Conservation (phyloP, 1,140 invertebrate genomes). For the Leptinotarsa undecemlineata region DNA sequence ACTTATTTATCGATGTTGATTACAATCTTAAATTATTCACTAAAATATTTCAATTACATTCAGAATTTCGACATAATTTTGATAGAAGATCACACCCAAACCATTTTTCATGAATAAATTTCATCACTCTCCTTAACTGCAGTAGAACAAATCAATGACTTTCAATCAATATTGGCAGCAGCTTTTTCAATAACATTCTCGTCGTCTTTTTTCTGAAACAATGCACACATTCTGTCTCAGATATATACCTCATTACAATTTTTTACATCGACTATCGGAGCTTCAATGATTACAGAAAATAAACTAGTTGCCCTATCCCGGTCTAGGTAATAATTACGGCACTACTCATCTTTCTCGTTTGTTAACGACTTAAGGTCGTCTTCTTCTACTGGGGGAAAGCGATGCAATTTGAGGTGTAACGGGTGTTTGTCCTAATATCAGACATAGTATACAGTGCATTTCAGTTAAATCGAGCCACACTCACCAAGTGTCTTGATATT, state of each 20-base stretch:
- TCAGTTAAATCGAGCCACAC: no score
- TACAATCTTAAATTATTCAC: no score
- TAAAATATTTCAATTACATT: no score
- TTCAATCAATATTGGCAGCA: background rate
- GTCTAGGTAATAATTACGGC: slow-evolving; percentile 20
- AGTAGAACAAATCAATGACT: background rate
- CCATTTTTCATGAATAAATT: no score
- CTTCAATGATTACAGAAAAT: slow-evolving; percentile 19
- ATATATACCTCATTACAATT: slow-evolving; percentile 6
- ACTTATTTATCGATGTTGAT: no score
- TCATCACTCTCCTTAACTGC: no score
- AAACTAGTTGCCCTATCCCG: slow-evolving; percentile 23
- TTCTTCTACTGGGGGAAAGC: slow-evolving; percentile 9
- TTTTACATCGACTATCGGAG: background rate
- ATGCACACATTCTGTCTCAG: background rate
- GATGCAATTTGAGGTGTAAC: background rate
- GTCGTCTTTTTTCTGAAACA: background rate
- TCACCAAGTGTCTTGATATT: no score
- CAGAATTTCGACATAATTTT: no score
- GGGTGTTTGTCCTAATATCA: no score
- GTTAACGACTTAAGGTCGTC: slow-evolving; percentile 22
- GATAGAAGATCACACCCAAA: no score
- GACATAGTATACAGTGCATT: no score
- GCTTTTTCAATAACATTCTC: background rate
- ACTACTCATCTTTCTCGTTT: slow-evolving; percentile 20